These are phyloP conservation scores for Macroglossus sobrinus DNA, from an alignment of 2,113 vertebrate species.

Conservation along the genomic window DNA sequence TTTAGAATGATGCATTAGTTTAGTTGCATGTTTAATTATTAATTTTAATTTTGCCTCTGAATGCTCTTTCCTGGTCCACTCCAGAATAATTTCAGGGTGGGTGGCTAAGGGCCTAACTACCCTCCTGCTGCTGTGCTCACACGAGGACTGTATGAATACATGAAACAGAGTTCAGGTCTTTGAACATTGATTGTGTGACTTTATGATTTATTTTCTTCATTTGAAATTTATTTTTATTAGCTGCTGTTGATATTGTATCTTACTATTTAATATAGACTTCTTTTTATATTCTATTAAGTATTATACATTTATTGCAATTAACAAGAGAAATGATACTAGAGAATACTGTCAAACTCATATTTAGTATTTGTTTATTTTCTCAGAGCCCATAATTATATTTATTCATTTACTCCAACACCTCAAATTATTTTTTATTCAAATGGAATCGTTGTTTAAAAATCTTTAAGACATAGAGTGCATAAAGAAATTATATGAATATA, in stretches of 20 bases:
- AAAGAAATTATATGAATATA: not conserved
- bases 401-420: not conserved
- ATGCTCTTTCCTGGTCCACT: not conserved
- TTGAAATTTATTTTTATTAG: not conserved
- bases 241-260: not conserved
- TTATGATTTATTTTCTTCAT: not conserved
- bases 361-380: not conserved
- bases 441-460: not conserved
- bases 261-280: not conserved
- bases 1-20: not conserved
- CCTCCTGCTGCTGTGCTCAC: not conserved
- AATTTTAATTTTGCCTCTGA: not conserved
- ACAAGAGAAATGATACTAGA: not conserved
- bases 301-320: not conserved
- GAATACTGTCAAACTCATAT: not conserved
- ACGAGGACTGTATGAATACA: fast-evolving
- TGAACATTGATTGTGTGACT: not conserved
- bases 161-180: not conserved
- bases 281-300: not conserved
- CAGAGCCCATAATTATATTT: not conserved
- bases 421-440: not conserved
- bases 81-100: not conserved
- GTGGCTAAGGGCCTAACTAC: not conserved
- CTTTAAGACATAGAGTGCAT: not conserved
- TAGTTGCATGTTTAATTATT: not conserved